These are phyloP conservation scores for Sebastes melanostomus DNA, from an alignment of 2,797 vertebrate species.

Conservation along the genomic window DNA sequence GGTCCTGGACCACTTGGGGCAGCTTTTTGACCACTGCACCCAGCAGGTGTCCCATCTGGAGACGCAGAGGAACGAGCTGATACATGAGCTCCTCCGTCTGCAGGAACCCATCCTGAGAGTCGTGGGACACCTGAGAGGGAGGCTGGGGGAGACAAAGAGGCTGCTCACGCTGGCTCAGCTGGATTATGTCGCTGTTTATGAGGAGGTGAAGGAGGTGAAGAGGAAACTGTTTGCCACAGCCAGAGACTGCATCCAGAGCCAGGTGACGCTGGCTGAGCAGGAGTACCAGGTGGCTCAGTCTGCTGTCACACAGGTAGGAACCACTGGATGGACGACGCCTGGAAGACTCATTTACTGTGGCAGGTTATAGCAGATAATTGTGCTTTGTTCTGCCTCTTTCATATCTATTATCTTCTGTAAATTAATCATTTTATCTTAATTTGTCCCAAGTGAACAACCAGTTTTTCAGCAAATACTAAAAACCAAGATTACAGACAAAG, in stretches of 20 bases:
- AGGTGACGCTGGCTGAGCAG: constrained; percentile 85
- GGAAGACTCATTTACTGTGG: not conserved
- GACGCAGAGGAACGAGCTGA: constrained; percentile 83
- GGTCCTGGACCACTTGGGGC: constrained; percentile 76
- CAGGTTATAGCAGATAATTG: not conserved
- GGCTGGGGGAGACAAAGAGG: constrained; percentile 78
- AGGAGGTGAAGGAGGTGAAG: constrained; percentile 87
- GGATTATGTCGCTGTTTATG: constrained; percentile 81
- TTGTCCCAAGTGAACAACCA: too few relatives aligned
- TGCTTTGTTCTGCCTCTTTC: not conserved
- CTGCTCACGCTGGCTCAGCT: constrained; percentile 83
- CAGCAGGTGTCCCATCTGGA: constrained; percentile 85
- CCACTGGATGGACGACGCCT: not conserved
- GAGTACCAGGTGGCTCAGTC: constrained; percentile 87
- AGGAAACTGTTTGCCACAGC: constrained; percentile 86
- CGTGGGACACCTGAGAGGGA: constrained; percentile 82
- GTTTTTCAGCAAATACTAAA: too few relatives aligned
- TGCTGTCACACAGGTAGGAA: constrained; percentile 67
- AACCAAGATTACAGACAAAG: too few relatives aligned
- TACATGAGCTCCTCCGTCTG: constrained; percentile 83
- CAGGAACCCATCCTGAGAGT: constrained; percentile 85
- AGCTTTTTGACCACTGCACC: constrained; percentile 86
- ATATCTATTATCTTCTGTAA: not conserved
- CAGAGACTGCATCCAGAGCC: constrained; percentile 89
- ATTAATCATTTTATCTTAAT: too few relatives aligned